Percentiles rank a stretch among this genome's conserved stretches.
These are phyloP conservation scores for Philereme vetulata DNA, from an alignment of 2,888 invertebrate species.

Conservation along the genomic window DNA sequence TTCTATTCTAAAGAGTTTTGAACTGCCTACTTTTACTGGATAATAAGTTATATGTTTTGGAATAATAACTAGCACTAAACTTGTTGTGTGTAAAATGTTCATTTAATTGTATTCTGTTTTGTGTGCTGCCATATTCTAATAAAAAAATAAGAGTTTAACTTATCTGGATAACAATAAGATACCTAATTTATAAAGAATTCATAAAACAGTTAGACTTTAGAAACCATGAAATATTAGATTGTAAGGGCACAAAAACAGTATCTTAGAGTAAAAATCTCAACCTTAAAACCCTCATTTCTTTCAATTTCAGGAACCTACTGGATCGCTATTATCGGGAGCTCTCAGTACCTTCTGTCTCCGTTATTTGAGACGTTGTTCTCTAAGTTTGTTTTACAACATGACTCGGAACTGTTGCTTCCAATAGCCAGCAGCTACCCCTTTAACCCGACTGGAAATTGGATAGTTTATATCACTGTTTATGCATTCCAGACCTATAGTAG, in stretches of 20 bases:
- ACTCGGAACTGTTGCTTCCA: slow-evolving; percentile 39
- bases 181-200: too few relatives aligned
- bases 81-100: too few relatives aligned
- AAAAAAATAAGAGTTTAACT: too few relatives aligned
- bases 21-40: too few relatives aligned
- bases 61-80: too few relatives aligned
- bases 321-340: slow-evolving; percentile 30
- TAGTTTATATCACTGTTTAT: slow-evolving; percentile 41
- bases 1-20: too few relatives aligned
- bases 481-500: slow-evolving; percentile 40
- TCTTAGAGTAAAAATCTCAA: slow-evolving; percentile 5
- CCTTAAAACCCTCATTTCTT: slow-evolving; percentile 11
- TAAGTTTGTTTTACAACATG: slow-evolving; percentile 41
- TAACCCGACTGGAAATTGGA: slow-evolving; percentile 37
- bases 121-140: too few relatives aligned
- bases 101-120: too few relatives aligned
- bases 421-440: slow-evolving; percentile 44
- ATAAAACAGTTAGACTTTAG: too few relatives aligned
- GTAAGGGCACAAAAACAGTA: background rate
- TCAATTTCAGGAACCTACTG: slow-evolving; percentile 39
- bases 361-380: slow-evolving; percentile 43
- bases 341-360: slow-evolving; percentile 42
- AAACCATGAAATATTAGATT: background rate
- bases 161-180: too few relatives aligned
- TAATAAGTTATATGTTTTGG: too few relatives aligned